Evolutionary conservation across 2,797 vertebrate genomes (phyloP).

Genomic region (Acanthiza pusilla): DNA sequence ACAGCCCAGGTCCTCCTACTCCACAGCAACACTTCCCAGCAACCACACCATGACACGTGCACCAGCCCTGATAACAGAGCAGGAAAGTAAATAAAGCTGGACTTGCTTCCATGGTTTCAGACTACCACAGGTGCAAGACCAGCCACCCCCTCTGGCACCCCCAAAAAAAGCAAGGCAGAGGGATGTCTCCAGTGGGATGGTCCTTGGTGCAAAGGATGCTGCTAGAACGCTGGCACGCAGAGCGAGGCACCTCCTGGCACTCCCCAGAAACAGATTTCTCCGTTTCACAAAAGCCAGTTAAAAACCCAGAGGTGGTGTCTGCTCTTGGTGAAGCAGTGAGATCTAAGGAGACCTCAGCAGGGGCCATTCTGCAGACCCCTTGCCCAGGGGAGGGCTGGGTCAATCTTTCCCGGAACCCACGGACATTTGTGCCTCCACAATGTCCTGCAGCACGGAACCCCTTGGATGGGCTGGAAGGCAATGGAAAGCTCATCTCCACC

Average conservation of each 20-base stretch:
- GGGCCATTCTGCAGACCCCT: not conserved
- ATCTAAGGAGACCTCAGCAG: not conserved
- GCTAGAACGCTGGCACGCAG: rapidly evolving
- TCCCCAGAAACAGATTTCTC: not conserved
- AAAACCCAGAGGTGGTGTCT: not conserved
- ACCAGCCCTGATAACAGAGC: rapidly evolving
- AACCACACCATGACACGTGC: rapidly evolving
- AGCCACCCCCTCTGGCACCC: not conserved
- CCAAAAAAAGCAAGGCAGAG: not conserved
- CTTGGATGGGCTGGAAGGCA: not conserved
- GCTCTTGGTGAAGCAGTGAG: not conserved
- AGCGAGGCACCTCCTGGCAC: rapidly evolving
- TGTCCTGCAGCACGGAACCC: not conserved
- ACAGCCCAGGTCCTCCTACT: not conserved
- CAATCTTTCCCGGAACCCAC: not conserved
- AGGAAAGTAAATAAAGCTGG: not conserved
- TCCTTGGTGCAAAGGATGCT: rapidly evolving
- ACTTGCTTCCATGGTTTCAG: not conserved
- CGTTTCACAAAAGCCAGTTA: not conserved
- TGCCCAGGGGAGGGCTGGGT: not conserved
- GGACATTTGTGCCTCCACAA: rapidly evolving
- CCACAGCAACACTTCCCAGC: not conserved
- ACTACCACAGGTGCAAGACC: rapidly evolving
- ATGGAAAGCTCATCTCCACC: not conserved
- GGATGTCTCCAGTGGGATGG: not conserved